Evolutionary conservation across 1,140 invertebrate species (phyloP).

Genomic region (Megalopta genalis): DNA sequence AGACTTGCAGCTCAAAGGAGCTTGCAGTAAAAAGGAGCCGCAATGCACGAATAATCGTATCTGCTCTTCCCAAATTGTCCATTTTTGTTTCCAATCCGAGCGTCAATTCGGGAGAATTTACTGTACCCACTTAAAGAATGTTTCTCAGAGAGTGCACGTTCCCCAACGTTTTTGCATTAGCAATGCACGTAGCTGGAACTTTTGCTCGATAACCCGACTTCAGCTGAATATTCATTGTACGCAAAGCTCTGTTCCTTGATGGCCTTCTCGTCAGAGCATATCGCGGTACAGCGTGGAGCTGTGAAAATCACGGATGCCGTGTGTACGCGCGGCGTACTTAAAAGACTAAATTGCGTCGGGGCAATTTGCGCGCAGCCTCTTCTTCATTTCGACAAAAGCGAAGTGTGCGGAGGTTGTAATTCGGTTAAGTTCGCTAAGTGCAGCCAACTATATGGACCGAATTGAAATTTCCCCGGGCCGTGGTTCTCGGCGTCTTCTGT

Average conservation of each 20-base stretch:
- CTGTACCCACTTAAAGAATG: no score
- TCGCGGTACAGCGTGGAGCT: neutral
- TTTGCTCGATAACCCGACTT: neutral
- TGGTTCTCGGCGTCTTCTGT: constrained; percentile 19
- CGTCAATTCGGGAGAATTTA: no score
- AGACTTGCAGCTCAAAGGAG: no score
- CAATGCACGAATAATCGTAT: no score
- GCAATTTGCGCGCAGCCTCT: constrained; percentile 28
- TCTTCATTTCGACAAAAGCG: constrained; percentile 43
- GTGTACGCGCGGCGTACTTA: constrained; percentile 4
- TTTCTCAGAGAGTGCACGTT: no score
- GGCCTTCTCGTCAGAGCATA: neutral
- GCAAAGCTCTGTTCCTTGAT: neutral
- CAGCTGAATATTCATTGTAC: neutral
- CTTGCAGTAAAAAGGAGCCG: no score
- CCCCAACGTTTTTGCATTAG: no score
- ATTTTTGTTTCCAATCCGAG: no score
- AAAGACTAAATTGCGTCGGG: constrained; percentile 45
- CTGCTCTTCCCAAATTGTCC: no score
- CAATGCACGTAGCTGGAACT: no score
- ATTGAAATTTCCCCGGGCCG: constrained; percentile 43
- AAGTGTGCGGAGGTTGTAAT: constrained; percentile 53
- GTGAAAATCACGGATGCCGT: neutral
- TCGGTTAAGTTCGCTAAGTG: constrained; percentile 59
- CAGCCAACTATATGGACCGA: constrained; percentile 26